Conservation (phyloP, 2,113 vertebrate genomes). For the Excalfactoria chinensis region DNA sequence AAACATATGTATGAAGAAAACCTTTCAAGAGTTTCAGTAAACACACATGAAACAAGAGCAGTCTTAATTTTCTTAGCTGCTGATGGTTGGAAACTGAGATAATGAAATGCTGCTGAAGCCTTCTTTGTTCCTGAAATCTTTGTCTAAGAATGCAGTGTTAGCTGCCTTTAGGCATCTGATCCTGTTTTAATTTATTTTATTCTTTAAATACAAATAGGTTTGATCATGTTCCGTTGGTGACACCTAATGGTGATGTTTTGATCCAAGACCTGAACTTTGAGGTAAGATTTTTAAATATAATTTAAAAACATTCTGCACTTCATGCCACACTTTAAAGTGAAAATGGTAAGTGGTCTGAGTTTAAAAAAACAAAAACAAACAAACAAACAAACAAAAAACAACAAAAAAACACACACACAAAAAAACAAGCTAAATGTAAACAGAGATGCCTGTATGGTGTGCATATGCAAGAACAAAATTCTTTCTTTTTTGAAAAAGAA, state of each 20-base stretch:
- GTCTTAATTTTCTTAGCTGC: neutral
- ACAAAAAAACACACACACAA: neutral
- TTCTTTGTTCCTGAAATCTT: neutral
- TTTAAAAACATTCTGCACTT: neutral
- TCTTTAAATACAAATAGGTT: conserved; percentile 80
- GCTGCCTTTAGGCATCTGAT: neutral
- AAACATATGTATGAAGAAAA: neutral
- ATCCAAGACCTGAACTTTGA: conserved; percentile 94
- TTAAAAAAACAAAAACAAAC: neutral
- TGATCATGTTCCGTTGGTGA: conserved; percentile 93
- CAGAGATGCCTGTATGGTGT: neutral
- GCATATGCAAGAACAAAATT: neutral
- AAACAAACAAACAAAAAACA: neutral
- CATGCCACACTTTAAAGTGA: neutral
- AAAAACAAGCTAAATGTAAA: neutral
- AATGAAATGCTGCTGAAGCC: neutral
- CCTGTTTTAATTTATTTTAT: neutral
- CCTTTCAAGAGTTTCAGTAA: neutral
- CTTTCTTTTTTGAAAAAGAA: neutral
- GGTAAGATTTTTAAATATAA: conserved; percentile 75
- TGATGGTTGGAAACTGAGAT: neutral
- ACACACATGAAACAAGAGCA: neutral
- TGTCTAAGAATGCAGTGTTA: neutral
- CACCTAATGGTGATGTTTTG: conserved; percentile 96
- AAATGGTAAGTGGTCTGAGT: neutral